phyloP scores from a whole-genome alignment of 1,140 invertebrate genomes.

The Bursaphelenchus mucronatus region DNA sequence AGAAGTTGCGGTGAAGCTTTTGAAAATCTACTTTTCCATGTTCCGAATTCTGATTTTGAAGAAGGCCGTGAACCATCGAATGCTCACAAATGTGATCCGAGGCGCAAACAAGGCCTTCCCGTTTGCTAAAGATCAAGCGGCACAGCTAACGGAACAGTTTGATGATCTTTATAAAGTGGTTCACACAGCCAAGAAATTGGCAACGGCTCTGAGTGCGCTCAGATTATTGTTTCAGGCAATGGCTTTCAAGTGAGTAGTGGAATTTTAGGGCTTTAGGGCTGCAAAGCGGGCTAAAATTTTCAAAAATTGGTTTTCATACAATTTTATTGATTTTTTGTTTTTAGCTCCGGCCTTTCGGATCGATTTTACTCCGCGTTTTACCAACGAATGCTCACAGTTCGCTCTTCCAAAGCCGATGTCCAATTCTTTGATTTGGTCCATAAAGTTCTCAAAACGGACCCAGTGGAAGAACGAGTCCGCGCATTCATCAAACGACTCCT shows the following conservation, averaged over 20 bases:
- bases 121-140: slow-evolving; percentile 68
- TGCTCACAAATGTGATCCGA: slow-evolving; percentile 82
- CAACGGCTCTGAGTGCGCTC: slow-evolving; percentile 79
- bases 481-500: slow-evolving; percentile 84
- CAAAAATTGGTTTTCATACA: slow-evolving; percentile 17
- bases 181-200: slow-evolving; percentile 71
- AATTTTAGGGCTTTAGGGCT: slow-evolving; percentile 64
- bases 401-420: slow-evolving; percentile 73
- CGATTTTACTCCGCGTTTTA: slow-evolving; percentile 86
- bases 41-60: slow-evolving; percentile 82
- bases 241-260: slow-evolving; percentile 65
- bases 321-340: slow-evolving; percentile 28
- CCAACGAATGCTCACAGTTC: slow-evolving; percentile 74
- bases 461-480: slow-evolving; percentile 69
- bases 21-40: slow-evolving; percentile 87
- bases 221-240: slow-evolving; percentile 78
- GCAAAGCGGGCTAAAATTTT: background rate
- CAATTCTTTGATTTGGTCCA: slow-evolving; percentile 82
- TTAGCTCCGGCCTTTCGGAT: slow-evolving; percentile 63
- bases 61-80: slow-evolving; percentile 74
- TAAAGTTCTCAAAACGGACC: slow-evolving; percentile 77
- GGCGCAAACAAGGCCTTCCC: slow-evolving; percentile 83
- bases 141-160: slow-evolving; percentile 69
- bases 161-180: slow-evolving; percentile 83
- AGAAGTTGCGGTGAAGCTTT: slow-evolving; percentile 74